Conservation (phyloP, 2,113 vertebrate genomes). For the Irena cyanogastra region DNA sequence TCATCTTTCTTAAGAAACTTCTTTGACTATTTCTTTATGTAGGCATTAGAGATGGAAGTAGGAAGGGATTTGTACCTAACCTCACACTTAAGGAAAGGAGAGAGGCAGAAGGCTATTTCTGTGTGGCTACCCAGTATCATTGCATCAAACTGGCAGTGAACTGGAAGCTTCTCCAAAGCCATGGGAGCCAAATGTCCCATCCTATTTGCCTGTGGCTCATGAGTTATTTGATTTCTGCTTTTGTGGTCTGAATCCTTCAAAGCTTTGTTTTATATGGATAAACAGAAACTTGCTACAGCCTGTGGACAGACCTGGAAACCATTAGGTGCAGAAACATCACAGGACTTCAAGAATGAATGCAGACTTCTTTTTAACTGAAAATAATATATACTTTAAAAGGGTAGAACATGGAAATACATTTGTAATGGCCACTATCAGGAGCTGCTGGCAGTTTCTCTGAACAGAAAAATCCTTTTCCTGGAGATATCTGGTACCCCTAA, state of each 20-base stretch:
- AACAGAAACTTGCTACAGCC: background rate
- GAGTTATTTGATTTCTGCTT: background rate
- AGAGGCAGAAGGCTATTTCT: background rate
- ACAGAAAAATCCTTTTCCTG: background rate
- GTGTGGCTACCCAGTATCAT: background rate
- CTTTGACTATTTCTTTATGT: background rate
- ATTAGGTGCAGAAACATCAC: background rate
- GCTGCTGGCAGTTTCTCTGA: background rate
- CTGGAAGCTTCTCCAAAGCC: background rate
- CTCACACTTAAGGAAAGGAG: background rate
- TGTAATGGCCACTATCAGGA: background rate
- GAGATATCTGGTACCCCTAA: background rate
- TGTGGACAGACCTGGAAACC: background rate
- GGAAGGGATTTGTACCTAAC: background rate
- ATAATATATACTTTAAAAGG: background rate
- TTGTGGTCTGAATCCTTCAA: background rate
- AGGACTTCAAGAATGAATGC: background rate
- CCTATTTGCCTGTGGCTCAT: background rate
- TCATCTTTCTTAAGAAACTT: background rate
- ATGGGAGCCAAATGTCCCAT: background rate
- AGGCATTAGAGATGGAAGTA: background rate
- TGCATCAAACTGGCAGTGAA: background rate
- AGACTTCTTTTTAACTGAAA: constrained; percentile 5
- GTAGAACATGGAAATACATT: background rate
- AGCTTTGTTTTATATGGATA: background rate